Percentiles rank a stretch among this genome's conserved stretches.
These are phyloP conservation scores for Phyllostomus discolor DNA, from an alignment of 2,113 vertebrate genomes.

Conservation along the genomic window DNA sequence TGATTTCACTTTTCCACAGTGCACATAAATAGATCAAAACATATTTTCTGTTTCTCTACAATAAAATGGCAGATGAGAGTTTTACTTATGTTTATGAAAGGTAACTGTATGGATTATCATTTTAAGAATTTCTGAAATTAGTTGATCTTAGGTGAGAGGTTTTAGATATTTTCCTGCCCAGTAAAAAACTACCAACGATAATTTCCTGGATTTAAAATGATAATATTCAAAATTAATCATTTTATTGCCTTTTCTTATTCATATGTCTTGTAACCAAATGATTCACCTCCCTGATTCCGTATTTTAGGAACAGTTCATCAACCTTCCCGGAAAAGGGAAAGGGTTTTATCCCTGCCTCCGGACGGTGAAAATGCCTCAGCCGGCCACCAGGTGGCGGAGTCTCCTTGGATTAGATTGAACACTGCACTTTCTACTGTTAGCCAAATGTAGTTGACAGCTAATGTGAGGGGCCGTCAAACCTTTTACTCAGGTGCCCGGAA, in stretches of 20 bases:
- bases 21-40: background rate
- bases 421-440: background rate
- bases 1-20: background rate
- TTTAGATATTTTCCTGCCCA: background rate
- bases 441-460: background rate
- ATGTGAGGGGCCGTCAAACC: background rate
- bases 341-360: background rate
- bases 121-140: background rate
- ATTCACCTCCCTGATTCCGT: background rate
- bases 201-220: background rate
- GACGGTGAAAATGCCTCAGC: background rate
- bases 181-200: background rate
- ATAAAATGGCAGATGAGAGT: background rate
- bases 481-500: background rate
- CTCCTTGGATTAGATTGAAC: conserved; percentile 28
- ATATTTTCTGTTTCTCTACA: background rate
- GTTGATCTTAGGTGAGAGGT: background rate
- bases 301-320: background rate
- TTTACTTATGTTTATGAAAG: background rate
- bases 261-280: background rate
- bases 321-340: background rate
- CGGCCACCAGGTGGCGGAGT: conserved; percentile 80
- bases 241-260: background rate
- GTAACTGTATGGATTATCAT: background rate
- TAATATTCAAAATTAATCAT: background rate